Evolutionary conservation across 2,113 vertebrate genomes (phyloP), one percentile per base, ranked within the genome.

Genomic region (Perccottus glenii): DNA sequence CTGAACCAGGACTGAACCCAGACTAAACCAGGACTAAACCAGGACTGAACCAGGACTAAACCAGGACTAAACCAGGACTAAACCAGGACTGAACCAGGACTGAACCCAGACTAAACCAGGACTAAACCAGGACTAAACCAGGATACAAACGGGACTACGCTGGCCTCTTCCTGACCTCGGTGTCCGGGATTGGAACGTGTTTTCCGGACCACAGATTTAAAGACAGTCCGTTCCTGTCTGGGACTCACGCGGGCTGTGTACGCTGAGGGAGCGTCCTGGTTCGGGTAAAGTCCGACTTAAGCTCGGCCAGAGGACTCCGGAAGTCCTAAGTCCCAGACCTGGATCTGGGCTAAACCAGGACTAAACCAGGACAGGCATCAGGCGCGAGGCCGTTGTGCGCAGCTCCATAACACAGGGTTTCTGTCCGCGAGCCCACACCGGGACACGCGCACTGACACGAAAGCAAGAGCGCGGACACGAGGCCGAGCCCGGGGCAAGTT

Each of bases 341-440:
- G 73, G 89, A 87, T 85, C 79, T 87, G 73, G 76, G 87, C 88
- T 86, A 64, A 71, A 72, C 67, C 66, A 68, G 76, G 83, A 84
- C 52, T 27, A 27, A 27, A 78, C 86, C 72, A 68, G 58, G 49
- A 71, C 67, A 78, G 65, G 74, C 81, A 86, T 90, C 85, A 88
- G 77, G 67, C 85, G 75, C 86, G 81, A 82, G 82, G 46, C 52
- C 67, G 72, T 68, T 72, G 66, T 75, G 70, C 65, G 67, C 62
- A 32, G 84, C 62, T 87, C 80, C 87, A 85, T 89, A 73, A 40
- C 81, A 62, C 50, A n/a, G 11, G n/a, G 5, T 43, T 19, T 70
- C 52, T 55, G 55, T 27, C 52, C 76, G 38, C 57, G 40, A 36
- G n/a, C 67, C 15, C 45, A 44, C 45, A 60, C 70, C 14, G 50